Conservation (phyloP, 1,140 invertebrate genomes). For the Episyrphus balteatus region DNA sequence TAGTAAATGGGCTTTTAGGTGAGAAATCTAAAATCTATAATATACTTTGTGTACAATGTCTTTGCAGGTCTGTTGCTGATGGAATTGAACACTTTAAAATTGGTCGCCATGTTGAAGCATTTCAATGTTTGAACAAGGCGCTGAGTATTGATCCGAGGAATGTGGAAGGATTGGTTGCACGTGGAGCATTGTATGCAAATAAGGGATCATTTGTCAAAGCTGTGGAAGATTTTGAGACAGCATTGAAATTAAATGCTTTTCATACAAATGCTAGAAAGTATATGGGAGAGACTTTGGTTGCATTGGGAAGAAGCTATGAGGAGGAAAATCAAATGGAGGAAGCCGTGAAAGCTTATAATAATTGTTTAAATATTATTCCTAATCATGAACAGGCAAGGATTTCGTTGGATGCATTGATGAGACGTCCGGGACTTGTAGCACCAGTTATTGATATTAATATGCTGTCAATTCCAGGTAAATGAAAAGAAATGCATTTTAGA, state of each 20-base stretch:
- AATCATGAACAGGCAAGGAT: conserved; percentile 75
- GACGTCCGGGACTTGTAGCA: conserved; percentile 1
- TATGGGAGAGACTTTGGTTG: conserved; percentile 83
- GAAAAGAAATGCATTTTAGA: conserved; percentile 18
- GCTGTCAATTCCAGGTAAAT: conserved; percentile 43
- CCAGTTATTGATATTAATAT: conserved; percentile 3
- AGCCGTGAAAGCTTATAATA: conserved; percentile 71
- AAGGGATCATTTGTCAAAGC: conserved; percentile 87
- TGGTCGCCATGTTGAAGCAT: conserved; percentile 81
- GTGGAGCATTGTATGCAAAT: conserved; percentile 89
- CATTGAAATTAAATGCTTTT: conserved; percentile 73
- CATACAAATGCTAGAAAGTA: conserved; percentile 93
- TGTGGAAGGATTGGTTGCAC: conserved; percentile 86
- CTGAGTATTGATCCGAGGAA: conserved; percentile 84
- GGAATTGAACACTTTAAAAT: conserved; percentile 90
- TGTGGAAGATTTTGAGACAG: conserved; percentile 87
- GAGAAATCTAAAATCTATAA: conserved; percentile 9
- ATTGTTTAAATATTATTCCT: conserved; percentile 66
- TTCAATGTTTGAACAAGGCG: conserved; percentile 89
- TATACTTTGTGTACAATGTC: background rate
- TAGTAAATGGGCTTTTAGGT: conserved; percentile 76
- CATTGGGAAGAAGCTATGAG: conserved; percentile 69
- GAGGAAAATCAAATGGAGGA: conserved; percentile 77
- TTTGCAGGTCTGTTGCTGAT: conserved; percentile 66
- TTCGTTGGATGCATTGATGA: conserved; percentile 48